phyloP scores from a whole-genome alignment of 2,888 invertebrate genomes.

The Amblyjoppa proteus region DNA sequence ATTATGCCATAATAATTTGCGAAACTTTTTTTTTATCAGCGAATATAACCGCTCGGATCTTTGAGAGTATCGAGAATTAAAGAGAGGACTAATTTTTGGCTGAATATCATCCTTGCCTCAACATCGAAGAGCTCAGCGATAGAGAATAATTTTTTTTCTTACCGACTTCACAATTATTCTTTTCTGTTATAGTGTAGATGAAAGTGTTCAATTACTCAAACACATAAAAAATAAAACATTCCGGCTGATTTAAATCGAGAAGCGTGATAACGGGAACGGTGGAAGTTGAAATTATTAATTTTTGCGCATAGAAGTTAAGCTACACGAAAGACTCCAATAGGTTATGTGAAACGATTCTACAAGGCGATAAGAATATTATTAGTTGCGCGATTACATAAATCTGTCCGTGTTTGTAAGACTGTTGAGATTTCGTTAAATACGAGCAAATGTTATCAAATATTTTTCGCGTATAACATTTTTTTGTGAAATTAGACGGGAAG shows the following conservation, averaged over 20 bases:
- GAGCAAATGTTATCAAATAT: not conserved
- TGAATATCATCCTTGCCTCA: no score
- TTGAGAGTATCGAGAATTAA: not conserved
- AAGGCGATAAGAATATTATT: not conserved
- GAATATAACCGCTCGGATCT: not conserved
- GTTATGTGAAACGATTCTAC: not conserved
- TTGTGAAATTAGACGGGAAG: no score
- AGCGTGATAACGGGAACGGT: no score
- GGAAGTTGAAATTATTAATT: constrained; percentile 43
- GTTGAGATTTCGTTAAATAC: not conserved
- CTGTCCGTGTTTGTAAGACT: constrained; percentile 15
- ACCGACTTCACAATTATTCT: no score
- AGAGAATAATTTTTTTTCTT: not conserved
- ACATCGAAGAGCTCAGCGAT: no score
- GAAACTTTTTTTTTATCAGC: not conserved
- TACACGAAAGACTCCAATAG: constrained; percentile 32
- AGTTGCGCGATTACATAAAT: not conserved
- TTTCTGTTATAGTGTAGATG: not conserved
- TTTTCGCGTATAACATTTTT: not conserved
- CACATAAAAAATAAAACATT: not conserved
- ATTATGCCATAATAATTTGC: no score
- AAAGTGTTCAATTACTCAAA: not conserved
- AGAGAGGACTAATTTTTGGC: no score
- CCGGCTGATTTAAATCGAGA: no score
- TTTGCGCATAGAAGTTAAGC: constrained; percentile 67